Base-by-base conservation (phyloP, 1,140 invertebrate species). In the Globodera rostochiensis region DNA sequence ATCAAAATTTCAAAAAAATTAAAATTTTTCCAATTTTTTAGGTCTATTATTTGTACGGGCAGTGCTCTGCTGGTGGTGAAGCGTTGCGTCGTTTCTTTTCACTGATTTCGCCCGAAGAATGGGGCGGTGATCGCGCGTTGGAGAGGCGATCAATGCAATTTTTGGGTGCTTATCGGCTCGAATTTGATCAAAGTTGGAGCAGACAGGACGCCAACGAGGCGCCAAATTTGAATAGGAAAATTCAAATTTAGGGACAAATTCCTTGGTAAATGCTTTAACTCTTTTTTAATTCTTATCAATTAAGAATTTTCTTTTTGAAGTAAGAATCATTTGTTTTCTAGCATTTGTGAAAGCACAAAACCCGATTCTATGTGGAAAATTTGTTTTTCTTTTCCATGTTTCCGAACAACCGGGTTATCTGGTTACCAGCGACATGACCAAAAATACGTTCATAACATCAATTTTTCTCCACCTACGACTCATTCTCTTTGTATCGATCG, bases 101-200 rank as follows among this genome's bases (percentile, higher is more conserved):
- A 6, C 46, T 71, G 19, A 71, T 71, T 45, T 71, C 69, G 25
- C 69, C 69, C 69, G 25, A 71, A 6, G 69, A 71, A 71, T 71
- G 69, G 69, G 69, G 69, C 69, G 46, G 46, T 5, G 7, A 13
- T 7, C n/a, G 46, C 25, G 25, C 25, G 15, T 19, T 71, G 7
- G 69, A 6, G 7, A 3, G 15, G 13, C 69, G 69, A 1, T 6
- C 6, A 9, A 45, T 71, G 25, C 25, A 71, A 36, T 71, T 71
- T 47, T 9, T 36, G 25, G 69, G 69, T 21, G 69, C 69, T 11
- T 71, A 25, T 19, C 69, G 69, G 15, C 69, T 71, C 4, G n/a
- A 71, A 21, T 15, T 25, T 47, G 69, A 71, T 19, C 69, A 71
- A 71, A 71, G 8, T 71, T 71, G 69, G 69, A 71, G 69, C 69